phyloP scores from a whole-genome alignment of 2,797 vertebrate genomes.

The Eptatretus atami region DNA sequence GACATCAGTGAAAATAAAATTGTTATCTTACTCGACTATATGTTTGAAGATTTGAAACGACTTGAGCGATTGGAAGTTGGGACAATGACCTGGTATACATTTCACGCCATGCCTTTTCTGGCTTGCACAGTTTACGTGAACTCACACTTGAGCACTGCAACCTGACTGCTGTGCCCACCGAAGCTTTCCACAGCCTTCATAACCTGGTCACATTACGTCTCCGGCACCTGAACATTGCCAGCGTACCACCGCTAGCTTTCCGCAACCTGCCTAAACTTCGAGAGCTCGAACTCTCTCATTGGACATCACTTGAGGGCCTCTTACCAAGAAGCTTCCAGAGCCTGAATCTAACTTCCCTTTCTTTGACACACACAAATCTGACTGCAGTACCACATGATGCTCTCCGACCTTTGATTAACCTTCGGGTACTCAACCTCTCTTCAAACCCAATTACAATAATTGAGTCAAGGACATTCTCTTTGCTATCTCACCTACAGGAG shows the following conservation, averaged over 20 bases:
- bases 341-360: slow-evolving; percentile 80
- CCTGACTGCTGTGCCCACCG: slow-evolving; percentile 74
- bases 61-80: slow-evolving; percentile 81
- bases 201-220: slow-evolving; percentile 54
- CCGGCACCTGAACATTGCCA: slow-evolving; percentile 75
- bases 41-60: slow-evolving; percentile 98
- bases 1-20: slow-evolving; percentile 99
- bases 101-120: slow-evolving; percentile 80
- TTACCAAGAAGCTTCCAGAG: slow-evolving; percentile 86
- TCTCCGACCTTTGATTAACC: slow-evolving; percentile 74
- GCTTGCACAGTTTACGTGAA: slow-evolving; percentile 78
- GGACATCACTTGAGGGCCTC: slow-evolving; percentile 93
- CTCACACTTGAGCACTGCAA: slow-evolving; percentile 94
- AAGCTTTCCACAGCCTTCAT: slow-evolving; percentile 81
- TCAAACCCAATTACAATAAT: slow-evolving; percentile 71
- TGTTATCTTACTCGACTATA: slow-evolving; percentile 92
- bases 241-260: slow-evolving; percentile 80
- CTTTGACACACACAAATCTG: slow-evolving; percentile 74
- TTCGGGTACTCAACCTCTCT: slow-evolving; percentile 83
- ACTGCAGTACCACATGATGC: slow-evolving; percentile 70
- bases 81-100: slow-evolving; percentile 97
- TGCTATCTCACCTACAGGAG: slow-evolving; percentile 75
- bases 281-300: slow-evolving; percentile 68
- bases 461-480: slow-evolving; percentile 76
- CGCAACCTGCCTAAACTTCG: slow-evolving; percentile 70